These are phyloP conservation scores for Tetheella fluctuosa DNA, from an alignment of 2,888 invertebrate species.

Conservation along the genomic window DNA sequence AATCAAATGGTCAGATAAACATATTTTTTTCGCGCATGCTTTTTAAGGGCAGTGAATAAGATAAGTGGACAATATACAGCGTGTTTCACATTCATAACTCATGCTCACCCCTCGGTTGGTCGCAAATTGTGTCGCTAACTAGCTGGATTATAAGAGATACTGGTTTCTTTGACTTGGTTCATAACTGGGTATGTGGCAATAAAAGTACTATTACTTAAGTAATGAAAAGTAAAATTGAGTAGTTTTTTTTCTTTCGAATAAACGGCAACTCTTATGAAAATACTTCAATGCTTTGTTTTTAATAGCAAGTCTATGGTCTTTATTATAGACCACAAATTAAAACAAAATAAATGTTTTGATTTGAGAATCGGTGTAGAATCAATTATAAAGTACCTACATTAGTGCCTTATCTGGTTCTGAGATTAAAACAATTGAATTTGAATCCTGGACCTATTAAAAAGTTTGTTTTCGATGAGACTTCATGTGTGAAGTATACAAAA, in stretches of 20 bases:
- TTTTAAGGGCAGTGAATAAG: slow-evolving; percentile 14
- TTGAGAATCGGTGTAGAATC: too few relatives aligned
- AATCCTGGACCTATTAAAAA: not conserved
- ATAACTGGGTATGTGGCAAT: slow-evolving; percentile 32
- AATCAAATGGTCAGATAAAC: slow-evolving; percentile 26
- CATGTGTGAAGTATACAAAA: too few relatives aligned
- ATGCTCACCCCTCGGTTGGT: slow-evolving; percentile 29
- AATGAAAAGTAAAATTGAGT: too few relatives aligned
- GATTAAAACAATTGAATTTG: too few relatives aligned
- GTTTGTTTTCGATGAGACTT: too few relatives aligned
- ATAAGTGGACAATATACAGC: slow-evolving; percentile 21
- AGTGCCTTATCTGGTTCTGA: too few relatives aligned
- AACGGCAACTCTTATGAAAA: too few relatives aligned
- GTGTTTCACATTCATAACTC: slow-evolving; percentile 20
- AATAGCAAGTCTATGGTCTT: too few relatives aligned
- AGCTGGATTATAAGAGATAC: slow-evolving; percentile 46
- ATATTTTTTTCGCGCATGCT: slow-evolving; percentile 19
- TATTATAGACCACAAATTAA: not conserved
- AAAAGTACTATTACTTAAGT: not conserved
- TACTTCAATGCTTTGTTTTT: too few relatives aligned
- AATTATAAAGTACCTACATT: too few relatives aligned
- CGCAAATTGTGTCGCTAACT: slow-evolving; percentile 50
- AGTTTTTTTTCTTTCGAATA: too few relatives aligned
- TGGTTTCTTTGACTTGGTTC: slow-evolving; percentile 29
- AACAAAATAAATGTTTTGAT: not conserved